phyloP scores from a whole-genome alignment of 2,797 vertebrate genomes.

The Tapirus indicus region DNA sequence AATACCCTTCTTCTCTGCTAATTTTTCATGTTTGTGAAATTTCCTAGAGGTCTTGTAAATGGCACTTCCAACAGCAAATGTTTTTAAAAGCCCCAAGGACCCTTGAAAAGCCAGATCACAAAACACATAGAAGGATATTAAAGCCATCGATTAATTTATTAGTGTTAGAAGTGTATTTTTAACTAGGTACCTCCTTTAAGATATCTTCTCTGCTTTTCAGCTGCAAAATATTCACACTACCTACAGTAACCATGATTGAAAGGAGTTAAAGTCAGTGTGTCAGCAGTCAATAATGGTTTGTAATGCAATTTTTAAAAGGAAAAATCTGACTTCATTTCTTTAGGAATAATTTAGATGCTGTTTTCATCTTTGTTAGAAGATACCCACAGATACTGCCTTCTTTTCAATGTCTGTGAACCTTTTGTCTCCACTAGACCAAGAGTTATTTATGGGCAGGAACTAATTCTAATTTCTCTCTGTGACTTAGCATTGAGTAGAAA shows the following conservation, averaged over 20 bases:
- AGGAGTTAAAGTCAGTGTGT: constrained; percentile 59
- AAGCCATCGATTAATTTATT: constrained; percentile 79
- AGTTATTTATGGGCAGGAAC: neutral
- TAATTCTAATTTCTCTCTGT: neutral
- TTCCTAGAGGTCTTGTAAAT: constrained; percentile 35
- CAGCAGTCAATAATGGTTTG: constrained; percentile 11
- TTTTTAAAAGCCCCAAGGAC: constrained; percentile 78
- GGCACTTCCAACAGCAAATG: constrained; percentile 63
- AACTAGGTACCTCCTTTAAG: neutral
- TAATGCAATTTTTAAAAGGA: neutral
- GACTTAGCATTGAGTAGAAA: neutral
- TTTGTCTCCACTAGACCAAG: neutral
- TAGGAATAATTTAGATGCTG: neutral
- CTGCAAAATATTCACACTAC: constrained; percentile 80
- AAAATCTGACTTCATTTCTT: neutral
- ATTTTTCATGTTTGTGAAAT: constrained; percentile 52
- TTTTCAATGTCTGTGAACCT: neutral
- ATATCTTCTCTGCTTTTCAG: neutral
- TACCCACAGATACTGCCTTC: neutral
- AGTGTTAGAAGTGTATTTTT: constrained; percentile 58
- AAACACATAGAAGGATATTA: constrained; percentile 76
- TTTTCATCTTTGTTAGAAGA: neutral
- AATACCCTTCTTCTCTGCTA: constrained; percentile 27
- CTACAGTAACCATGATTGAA: constrained; percentile 73
- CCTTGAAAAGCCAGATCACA: constrained; percentile 80